Percentiles rank a stretch among this genome's conserved stretches.
Conservation (phyloP, 1,140 invertebrate species). For the Lepidurus couesii region DNA sequence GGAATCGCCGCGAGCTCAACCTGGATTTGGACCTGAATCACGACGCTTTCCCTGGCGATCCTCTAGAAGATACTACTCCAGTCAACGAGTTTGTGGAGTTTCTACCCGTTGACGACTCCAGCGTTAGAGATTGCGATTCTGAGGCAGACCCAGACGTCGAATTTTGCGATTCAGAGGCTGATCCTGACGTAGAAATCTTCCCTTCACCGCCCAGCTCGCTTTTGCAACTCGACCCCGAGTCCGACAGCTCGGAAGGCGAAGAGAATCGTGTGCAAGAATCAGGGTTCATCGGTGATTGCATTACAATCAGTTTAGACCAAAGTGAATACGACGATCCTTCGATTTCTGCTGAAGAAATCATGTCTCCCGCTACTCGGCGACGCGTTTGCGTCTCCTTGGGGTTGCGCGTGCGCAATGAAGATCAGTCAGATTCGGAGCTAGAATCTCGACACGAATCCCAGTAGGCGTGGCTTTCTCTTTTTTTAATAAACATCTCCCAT, state of each 20-base stretch:
- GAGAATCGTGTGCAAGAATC: not conserved
- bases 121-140: not conserved
- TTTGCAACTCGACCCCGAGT: not conserved
- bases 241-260: not conserved
- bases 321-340: conserved; percentile 5
- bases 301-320: not conserved
- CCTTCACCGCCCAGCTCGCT: conserved; percentile 32
- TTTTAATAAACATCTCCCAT: not conserved
- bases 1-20: not conserved
- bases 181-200: conserved; percentile 28
- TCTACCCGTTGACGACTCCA: not conserved
- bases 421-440: not conserved
- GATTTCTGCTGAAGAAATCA: conserved; percentile 15
- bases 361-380: not conserved
- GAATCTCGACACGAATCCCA: not conserved
- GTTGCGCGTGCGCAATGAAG: not conserved
- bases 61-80: conserved; percentile 30
- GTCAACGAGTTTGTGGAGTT: conserved; percentile 31
- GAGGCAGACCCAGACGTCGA: not conserved
- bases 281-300: not conserved
- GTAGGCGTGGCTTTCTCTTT: conserved; percentile 12
- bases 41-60: not conserved
- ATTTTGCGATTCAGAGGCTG: not conserved
- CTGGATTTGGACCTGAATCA: not conserved
- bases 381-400: not conserved